Conservation (phyloP, 2,888 invertebrate genomes). For the Frankliniella intonsa region DNA sequence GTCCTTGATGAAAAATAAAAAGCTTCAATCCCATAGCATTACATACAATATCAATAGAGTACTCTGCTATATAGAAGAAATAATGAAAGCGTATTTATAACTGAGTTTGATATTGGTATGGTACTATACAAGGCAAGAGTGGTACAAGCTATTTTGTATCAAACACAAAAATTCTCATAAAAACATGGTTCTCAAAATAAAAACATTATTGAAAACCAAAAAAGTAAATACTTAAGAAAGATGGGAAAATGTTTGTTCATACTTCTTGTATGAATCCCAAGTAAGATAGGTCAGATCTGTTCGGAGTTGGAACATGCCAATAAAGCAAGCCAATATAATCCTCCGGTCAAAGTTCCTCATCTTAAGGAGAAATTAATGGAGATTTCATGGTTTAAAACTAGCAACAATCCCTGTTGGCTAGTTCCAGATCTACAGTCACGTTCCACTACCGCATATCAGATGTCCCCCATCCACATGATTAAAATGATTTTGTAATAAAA, state of each 20-base stretch:
- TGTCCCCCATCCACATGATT: not conserved
- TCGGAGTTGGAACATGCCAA: slow-evolving; percentile 24
- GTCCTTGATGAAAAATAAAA: not conserved
- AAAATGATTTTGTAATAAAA: not conserved
- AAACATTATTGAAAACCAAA: not conserved
- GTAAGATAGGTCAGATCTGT: slow-evolving; percentile 20
- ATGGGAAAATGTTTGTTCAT: not conserved
- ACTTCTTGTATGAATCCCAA: not conserved
- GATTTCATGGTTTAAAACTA: slow-evolving; percentile 16
- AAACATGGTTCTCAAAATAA: not conserved
- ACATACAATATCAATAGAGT: not conserved
- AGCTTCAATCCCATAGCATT: not conserved
- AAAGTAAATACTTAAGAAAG: not conserved
- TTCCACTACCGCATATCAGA: not conserved
- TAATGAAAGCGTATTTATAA: not conserved
- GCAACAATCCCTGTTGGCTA: slow-evolving; percentile 11
- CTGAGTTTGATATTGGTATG: not conserved
- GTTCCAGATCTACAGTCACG: slow-evolving; percentile 12
- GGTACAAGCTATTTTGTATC: not conserved
- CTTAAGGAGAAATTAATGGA: slow-evolving; percentile 23
- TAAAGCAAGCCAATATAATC: slow-evolving; percentile 16
- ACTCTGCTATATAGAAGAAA: not conserved
- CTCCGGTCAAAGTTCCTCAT: slow-evolving; percentile 20
- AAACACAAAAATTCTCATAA: not conserved
- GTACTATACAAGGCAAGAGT: not conserved